Conservation (phyloP, 2,888 invertebrate genomes). For the Acronicta aceris region DNA sequence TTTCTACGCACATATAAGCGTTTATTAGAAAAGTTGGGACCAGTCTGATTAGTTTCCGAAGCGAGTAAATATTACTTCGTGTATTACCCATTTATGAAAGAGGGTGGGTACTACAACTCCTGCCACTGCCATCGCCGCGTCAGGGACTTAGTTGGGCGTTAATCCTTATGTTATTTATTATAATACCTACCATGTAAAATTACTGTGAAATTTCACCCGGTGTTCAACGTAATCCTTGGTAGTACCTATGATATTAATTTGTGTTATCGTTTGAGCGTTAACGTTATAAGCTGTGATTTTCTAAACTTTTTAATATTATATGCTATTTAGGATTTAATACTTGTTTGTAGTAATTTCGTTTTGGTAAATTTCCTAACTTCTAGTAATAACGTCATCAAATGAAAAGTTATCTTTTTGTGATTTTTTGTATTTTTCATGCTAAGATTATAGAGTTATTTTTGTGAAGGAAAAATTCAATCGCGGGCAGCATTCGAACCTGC, state of each 20-base stretch:
- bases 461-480: too few species aligned
- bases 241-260: slow-evolving; percentile 37
- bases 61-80: slow-evolving; percentile 44
- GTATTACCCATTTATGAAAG: slow-evolving; percentile 27
- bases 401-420: too few species aligned
- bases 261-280: slow-evolving; percentile 28
- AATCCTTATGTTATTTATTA: slow-evolving; percentile 39
- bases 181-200: slow-evolving; percentile 35
- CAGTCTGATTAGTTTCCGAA: slow-evolving; percentile 51
- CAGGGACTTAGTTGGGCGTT: slow-evolving; percentile 19
- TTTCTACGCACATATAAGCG: slow-evolving; percentile 25
- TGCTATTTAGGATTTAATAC: neutral
- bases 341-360: too few species aligned
- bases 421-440: too few species aligned
- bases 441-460: too few species aligned
- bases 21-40: slow-evolving; percentile 52
- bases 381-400: too few species aligned
- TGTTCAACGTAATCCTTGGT: slow-evolving; percentile 20
- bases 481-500: too few species aligned
- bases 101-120: slow-evolving; percentile 3
- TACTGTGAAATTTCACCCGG: slow-evolving; percentile 16
- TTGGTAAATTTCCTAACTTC: too few species aligned
- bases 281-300: slow-evolving; percentile 22
- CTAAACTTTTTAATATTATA: slow-evolving; percentile 24
- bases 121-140: neutral